These are phyloP conservation scores for Platycheirus albimanus DNA, from an alignment of 2,888 invertebrate species.

Conservation along the genomic window DNA sequence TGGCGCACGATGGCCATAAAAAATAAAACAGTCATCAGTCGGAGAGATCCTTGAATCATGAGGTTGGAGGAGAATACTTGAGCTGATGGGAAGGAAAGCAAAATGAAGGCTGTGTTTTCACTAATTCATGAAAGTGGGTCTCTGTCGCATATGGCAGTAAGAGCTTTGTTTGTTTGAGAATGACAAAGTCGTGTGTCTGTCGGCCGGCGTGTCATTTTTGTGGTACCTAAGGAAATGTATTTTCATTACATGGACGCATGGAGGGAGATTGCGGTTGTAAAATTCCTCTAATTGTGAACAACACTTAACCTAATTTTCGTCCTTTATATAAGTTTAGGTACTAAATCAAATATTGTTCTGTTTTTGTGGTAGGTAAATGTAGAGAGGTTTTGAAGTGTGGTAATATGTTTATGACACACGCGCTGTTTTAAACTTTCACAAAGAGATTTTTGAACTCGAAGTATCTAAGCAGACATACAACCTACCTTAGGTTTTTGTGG, in stretches of 20 bases:
- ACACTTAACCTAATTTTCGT: slow-evolving; percentile 31
- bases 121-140: slow-evolving; percentile 32
- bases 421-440: background rate
- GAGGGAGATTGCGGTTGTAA: slow-evolving; percentile 24
- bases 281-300: slow-evolving; percentile 20
- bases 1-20: slow-evolving; percentile 29
- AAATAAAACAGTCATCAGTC: slow-evolving; percentile 33
- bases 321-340: slow-evolving; percentile 12
- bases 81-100: slow-evolving; percentile 9
- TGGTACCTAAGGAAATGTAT: background rate
- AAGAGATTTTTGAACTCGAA: background rate
- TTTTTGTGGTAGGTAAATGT: background rate
- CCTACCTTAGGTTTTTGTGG: too few relatives aligned
- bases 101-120: slow-evolving; percentile 31
- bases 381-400: too few relatives aligned
- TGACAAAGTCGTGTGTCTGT: background rate
- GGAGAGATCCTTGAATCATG: slow-evolving; percentile 28
- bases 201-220: too few relatives aligned
- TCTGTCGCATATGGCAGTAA: slow-evolving; percentile 4
- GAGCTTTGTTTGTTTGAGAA: slow-evolving; percentile 8
- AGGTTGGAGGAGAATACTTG: slow-evolving; percentile 29
- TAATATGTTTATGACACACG: slow-evolving; percentile 1
- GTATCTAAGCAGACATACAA: too few relatives aligned
- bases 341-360: slow-evolving; percentile 18
- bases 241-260: background rate